phyloP scores from a whole-genome alignment of 2,888 invertebrate species.

The Myopa testacea region DNA sequence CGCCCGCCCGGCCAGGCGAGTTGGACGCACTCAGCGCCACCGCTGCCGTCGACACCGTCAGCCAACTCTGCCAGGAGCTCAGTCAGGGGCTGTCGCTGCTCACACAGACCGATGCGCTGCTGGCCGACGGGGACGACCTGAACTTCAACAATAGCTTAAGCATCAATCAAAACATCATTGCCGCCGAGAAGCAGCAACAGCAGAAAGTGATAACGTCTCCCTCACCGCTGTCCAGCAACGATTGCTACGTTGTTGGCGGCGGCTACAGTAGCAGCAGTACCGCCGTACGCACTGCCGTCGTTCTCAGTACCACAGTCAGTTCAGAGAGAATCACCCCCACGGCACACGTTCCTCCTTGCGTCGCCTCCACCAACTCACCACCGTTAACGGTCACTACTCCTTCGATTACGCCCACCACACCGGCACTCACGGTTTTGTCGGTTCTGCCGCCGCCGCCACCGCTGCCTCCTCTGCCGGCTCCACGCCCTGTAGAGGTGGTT shows the following conservation, averaged over 20 bases:
- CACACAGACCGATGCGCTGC: constrained; percentile 70
- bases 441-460: constrained; percentile 48
- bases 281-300: constrained; percentile 37
- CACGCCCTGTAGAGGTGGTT: constrained; percentile 59
- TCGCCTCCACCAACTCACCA: constrained; percentile 70
- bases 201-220: constrained; percentile 51
- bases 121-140: constrained; percentile 68
- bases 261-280: constrained; percentile 22
- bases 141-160: constrained; percentile 72
- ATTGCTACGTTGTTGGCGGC: constrained; percentile 43
- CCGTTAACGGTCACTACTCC: constrained; percentile 49
- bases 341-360: constrained; percentile 73
- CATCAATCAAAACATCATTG: constrained; percentile 71
- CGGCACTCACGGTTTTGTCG: constrained; percentile 56
- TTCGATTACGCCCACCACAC: constrained; percentile 73
- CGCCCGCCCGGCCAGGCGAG: constrained; percentile 70
- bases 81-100: constrained; percentile 77
- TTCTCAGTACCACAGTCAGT: constrained; percentile 21
- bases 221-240: constrained; percentile 44
- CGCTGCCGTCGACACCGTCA: constrained; percentile 71
- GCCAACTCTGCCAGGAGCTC: constrained; percentile 82
- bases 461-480: constrained; percentile 51
- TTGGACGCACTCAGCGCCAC: constrained; percentile 44
- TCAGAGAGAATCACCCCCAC: constrained; percentile 55
- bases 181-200: constrained; percentile 58